These are phyloP conservation scores for Anarhynchus alexandrinus DNA, from an alignment of 2,113 vertebrate species.

Conservation along the genomic window DNA sequence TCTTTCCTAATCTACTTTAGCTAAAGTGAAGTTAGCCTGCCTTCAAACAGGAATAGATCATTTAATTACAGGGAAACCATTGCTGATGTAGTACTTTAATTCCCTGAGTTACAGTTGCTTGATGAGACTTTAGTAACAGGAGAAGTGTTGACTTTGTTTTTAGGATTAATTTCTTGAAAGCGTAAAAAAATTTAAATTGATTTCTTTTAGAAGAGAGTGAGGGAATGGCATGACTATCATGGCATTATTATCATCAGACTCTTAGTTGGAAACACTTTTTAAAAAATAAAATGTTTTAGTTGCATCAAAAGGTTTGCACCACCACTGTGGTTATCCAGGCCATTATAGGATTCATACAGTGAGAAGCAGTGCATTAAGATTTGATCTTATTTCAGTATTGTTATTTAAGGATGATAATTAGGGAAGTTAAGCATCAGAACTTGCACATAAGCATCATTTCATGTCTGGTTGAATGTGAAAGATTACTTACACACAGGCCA, in stretches of 20 bases:
- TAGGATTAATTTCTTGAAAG: background rate
- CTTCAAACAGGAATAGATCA: background rate
- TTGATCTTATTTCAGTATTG: background rate
- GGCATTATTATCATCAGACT: background rate
- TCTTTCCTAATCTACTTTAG: background rate
- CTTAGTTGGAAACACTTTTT: background rate
- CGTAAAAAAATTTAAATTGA: background rate
- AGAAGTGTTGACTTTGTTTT: background rate
- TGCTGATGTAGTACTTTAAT: background rate
- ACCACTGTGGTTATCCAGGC: background rate
- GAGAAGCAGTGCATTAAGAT: background rate
- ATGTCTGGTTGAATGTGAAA: background rate
- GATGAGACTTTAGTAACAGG: background rate
- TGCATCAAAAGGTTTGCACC: background rate
- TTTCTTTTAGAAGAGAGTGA: background rate
- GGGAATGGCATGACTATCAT: background rate
- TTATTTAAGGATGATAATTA: background rate
- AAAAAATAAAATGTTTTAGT: background rate
- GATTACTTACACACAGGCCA: background rate
- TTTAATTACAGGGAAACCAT: background rate
- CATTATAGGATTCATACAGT: rapidly evolving
- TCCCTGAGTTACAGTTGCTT: background rate
- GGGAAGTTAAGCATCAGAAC: background rate
- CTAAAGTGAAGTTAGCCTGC: background rate
- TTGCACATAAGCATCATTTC: background rate